Conservation (phyloP, 2,888 invertebrate species). For the Noctua fimbriata region DNA sequence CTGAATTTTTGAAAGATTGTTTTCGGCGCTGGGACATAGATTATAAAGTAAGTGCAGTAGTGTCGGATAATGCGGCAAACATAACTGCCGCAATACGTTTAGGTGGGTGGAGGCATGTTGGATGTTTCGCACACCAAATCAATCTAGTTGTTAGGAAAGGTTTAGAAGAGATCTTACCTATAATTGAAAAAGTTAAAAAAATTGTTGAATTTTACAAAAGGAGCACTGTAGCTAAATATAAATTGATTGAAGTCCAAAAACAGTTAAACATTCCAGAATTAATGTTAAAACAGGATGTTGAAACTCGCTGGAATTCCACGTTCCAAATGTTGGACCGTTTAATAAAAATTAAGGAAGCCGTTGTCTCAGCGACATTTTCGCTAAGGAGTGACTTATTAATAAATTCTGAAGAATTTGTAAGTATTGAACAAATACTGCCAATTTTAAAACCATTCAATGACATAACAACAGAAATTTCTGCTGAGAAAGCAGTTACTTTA, state of each 20-base stretch:
- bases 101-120: conserved; percentile 46
- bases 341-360: conserved; percentile 37
- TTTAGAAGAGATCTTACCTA: conserved; percentile 46
- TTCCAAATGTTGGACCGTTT: conserved; percentile 35
- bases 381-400: conserved; percentile 40
- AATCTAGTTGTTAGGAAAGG: conserved; percentile 67
- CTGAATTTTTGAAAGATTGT: conserved; percentile 39
- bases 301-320: conserved; percentile 37
- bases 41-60: conserved; percentile 60
- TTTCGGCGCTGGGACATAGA: conserved; percentile 37
- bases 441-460: conserved; percentile 37
- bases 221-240: conserved; percentile 43
- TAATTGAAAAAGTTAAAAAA: conserved; percentile 46
- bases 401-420: conserved; percentile 35
- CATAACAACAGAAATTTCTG: conserved; percentile 33
- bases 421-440: conserved; percentile 38
- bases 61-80: conserved; percentile 67
- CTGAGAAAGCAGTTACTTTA: conserved; percentile 36
- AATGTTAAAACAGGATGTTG: conserved; percentile 43
- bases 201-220: conserved; percentile 60
- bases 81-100: conserved; percentile 63
- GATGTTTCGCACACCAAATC: conserved; percentile 69
- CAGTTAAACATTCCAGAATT: conserved; percentile 39
- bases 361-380: conserved; percentile 34
- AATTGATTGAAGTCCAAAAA: conserved; percentile 38